Evolutionary conservation across 2,888 invertebrate species (phyloP), one percentile per base, ranked within the genome.

Genomic region (Linnaemya tessellans): DNA sequence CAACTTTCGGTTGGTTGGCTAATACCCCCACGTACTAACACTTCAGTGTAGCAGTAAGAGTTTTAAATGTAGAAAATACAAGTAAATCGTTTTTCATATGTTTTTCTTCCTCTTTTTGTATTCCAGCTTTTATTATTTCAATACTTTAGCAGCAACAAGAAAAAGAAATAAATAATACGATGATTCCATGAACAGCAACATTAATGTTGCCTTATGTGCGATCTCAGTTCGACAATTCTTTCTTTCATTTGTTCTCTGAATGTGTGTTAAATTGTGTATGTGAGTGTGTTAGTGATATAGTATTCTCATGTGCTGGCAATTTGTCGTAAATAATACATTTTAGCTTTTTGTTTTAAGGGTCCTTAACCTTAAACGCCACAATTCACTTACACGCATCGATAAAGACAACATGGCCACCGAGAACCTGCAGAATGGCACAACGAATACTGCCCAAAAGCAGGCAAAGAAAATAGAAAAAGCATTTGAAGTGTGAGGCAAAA

Each of bases 341-440:
- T 13, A 49, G 73, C 41, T 65, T 65, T n/a, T 80, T 80, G 73
- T n/a, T 60, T 64, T 65, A 82, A 82, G 74, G 85, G 82, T 82
- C 82, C 85, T 82, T 85, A 82, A 85, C 82, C 85, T 75, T 80
- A 75, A 85, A 75, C 74, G 41, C 49, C 70, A 75, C 67, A 62
- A 79, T 60, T 54, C 30, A 75, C 25, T 35, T 13, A 38, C 54
- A 58, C 56, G 68, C 75, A 56, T 62, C 35, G 54, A 58, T 43
- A 49, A 41, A 46, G 62, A 70, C 25, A 46, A 64, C 35, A 70
- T 70, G 64, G 56, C n/a, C 64, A 18, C 18, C 65, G 49, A 65
- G 73, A 73, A 73, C 58, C 64, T 65, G 54, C 51, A 41, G 56
- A 80, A 13, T 58, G 35, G 35, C 38, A 56, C 3, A 58, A 38